phyloP scores from a whole-genome alignment of 2,797 vertebrate genomes.

The Remorina albescens region DNA sequence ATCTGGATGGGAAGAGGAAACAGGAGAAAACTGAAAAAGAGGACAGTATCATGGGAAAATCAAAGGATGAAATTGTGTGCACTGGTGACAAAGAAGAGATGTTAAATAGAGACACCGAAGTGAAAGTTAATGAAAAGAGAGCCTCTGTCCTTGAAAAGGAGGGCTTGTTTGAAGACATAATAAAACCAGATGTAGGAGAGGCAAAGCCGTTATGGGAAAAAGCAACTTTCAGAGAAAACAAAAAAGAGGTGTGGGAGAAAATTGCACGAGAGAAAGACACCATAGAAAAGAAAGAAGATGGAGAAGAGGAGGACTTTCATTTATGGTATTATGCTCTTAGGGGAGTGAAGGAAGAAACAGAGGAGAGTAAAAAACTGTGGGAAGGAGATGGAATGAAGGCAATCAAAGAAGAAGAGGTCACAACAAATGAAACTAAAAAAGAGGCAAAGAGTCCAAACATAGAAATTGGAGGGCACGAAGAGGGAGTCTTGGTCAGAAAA shows the following conservation, averaged over 20 bases:
- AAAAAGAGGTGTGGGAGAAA: background rate
- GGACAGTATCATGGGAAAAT: conserved; percentile 83
- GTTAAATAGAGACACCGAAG: conserved; percentile 61
- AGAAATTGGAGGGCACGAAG: background rate
- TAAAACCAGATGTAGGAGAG: conserved; percentile 19
- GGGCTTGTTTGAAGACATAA: background rate
- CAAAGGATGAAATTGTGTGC: conserved; percentile 85
- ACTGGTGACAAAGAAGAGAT: conserved; percentile 63
- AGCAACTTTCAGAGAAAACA: conserved; percentile 21
- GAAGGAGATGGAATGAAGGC: background rate
- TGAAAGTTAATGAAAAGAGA: background rate
- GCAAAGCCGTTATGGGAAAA: conserved; percentile 8
- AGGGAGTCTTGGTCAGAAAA: background rate
- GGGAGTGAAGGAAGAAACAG: conserved; percentile 1
- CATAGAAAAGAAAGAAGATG: background rate
- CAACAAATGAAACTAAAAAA: background rate
- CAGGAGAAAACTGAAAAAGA: conserved; percentile 77
- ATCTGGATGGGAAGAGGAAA: conserved; percentile 89
- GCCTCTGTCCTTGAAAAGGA: conserved; percentile 19
- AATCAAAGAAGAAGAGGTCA: conserved; percentile 6
- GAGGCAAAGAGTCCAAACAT: background rate
- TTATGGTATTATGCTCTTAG: conserved; percentile 43
- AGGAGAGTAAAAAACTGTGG: background rate
- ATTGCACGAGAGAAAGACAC: background rate
- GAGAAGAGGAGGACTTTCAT: conserved; percentile 37